Evolutionary conservation across 2,797 vertebrate genomes (phyloP).

Genomic region (Eidolon dupreanum): DNA sequence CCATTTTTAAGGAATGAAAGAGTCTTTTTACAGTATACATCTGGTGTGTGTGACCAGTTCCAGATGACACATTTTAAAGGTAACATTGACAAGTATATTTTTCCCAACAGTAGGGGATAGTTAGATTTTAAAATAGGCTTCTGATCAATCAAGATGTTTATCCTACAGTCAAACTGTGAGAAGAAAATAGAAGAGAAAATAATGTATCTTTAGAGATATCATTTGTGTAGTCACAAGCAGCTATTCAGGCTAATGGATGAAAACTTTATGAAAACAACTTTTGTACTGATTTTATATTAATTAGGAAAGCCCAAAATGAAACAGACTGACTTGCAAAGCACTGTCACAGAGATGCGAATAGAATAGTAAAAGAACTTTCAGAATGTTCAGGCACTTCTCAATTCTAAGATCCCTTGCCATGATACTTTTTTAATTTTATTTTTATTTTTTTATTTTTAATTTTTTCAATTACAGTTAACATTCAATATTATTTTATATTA

Average conservation of each 20-base stretch:
- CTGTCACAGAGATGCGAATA: background rate
- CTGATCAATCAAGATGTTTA: background rate
- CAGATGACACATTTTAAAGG: background rate
- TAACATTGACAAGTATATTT: background rate
- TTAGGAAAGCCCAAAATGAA: background rate
- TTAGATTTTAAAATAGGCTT: background rate
- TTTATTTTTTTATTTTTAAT: no score
- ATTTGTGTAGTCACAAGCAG: background rate
- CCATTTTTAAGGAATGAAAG: background rate
- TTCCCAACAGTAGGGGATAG: background rate
- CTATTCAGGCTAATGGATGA: background rate
- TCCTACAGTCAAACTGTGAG: background rate
- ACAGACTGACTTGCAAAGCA: background rate
- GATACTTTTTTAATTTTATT: background rate
- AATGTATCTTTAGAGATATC: background rate
- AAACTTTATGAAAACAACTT: constrained; percentile 1
- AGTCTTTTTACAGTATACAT: background rate
- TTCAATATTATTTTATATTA: no score
- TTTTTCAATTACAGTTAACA: no score
- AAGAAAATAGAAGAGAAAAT: background rate
- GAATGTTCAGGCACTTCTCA: background rate
- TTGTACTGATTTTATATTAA: background rate
- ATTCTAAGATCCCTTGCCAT: background rate
- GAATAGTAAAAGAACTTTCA: background rate
- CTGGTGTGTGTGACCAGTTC: background rate